A percentile compares a stretch with the other conserved stretches of the same genome.
These are phyloP conservation scores for Darevskia nairensis DNA, from an alignment of 2,797 vertebrate species.

Conservation along the genomic window DNA sequence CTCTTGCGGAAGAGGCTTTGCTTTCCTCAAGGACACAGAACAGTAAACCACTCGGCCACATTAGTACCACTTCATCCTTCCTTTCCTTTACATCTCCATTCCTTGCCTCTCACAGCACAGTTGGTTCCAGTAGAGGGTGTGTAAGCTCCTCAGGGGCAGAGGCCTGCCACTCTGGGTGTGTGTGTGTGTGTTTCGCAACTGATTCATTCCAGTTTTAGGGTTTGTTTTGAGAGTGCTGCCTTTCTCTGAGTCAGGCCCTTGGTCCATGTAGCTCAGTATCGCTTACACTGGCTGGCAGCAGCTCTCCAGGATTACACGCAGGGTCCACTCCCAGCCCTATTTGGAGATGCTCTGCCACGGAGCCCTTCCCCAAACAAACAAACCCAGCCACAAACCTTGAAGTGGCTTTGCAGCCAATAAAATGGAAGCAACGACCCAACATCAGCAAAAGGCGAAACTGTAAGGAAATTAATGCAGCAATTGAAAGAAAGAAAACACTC, in stretches of 20 bases:
- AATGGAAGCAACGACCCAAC: not conserved
- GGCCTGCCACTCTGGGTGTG: not conserved
- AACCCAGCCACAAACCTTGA: not conserved
- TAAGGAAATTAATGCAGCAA: not conserved
- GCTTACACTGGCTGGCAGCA: too few species aligned
- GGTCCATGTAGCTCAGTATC: too few species aligned
- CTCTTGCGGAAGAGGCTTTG: slow-evolving; percentile 41
- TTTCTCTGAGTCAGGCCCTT: too few species aligned
- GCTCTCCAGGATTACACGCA: too few species aligned
- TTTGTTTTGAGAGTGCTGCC: not conserved
- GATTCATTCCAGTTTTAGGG: not conserved
- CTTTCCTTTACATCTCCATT: not conserved
- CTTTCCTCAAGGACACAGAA: slow-evolving; percentile 23
- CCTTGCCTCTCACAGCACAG: not conserved
- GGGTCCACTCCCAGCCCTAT: too few species aligned
- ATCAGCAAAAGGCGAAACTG: not conserved
- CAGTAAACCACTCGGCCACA: not conserved
- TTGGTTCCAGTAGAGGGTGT: not conserved
- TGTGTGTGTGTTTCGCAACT: too few species aligned
- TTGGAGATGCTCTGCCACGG: too few species aligned
- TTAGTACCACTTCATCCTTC: not conserved
- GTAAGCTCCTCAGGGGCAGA: not conserved
- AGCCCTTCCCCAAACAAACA: too few species aligned
- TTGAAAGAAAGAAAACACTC: not conserved
- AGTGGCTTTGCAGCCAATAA: not conserved